Evolutionary conservation across 2,888 invertebrate genomes (phyloP).

Genomic region (Arge pagana): DNA sequence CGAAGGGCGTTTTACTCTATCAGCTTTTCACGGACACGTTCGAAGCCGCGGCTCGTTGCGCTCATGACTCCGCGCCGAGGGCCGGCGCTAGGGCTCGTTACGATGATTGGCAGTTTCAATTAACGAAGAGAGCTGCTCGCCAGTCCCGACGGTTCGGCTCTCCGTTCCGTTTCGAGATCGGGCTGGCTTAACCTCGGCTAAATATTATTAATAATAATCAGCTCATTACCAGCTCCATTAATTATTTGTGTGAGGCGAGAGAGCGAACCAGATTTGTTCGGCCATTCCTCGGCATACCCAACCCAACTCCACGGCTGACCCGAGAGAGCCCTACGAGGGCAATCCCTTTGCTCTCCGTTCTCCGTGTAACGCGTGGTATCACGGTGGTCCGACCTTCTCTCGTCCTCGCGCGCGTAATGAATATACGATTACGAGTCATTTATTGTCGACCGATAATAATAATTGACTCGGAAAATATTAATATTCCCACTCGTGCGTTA

Average conservation of each 20-base stretch:
- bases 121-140: constrained; percentile 58
- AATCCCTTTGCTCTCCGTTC: too few relatives aligned
- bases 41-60: too few relatives aligned
- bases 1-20: too few relatives aligned
- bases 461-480: too few relatives aligned
- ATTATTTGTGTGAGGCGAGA: constrained; percentile 42
- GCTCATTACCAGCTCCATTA: constrained; percentile 56
- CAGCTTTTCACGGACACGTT: too few relatives aligned
- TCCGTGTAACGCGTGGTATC: constrained; percentile 32
- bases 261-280: constrained; percentile 39
- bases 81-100: constrained; percentile 69
- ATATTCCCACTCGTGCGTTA: too few relatives aligned
- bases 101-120: constrained; percentile 82
- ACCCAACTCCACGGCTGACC: background rate
- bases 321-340: too few relatives aligned
- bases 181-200: constrained; percentile 53
- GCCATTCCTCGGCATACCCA: background rate
- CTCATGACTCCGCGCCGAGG: too few relatives aligned
- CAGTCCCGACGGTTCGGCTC: constrained; percentile 37
- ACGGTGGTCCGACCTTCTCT: constrained; percentile 24
- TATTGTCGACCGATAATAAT: too few relatives aligned
- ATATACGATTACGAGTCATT: too few relatives aligned
- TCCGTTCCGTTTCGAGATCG: constrained; percentile 37
- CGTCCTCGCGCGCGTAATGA: constrained; percentile 19
- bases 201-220: constrained; percentile 58